A percentile compares a stretch with the other conserved stretches of the same genome.
Evolutionary conservation across 2,888 invertebrate species (phyloP).

Genomic region (Patella depressa): DNA sequence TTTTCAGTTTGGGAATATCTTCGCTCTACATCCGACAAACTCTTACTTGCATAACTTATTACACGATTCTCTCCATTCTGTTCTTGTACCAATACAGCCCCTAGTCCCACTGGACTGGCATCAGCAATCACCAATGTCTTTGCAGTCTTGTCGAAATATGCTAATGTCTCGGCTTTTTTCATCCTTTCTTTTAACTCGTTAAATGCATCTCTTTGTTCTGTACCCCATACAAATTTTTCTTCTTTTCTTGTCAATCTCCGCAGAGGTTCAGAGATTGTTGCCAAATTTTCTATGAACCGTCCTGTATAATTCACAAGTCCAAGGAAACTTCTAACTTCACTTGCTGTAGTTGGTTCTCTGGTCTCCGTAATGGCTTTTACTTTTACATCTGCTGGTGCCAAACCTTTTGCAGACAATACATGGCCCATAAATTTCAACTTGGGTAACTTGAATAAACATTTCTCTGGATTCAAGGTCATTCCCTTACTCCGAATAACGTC

Average conservation of each 20-base stretch:
- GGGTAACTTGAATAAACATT: background rate
- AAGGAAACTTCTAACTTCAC: background rate
- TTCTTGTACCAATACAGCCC: slow-evolving; percentile 32
- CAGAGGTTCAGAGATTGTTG: slow-evolving; percentile 1
- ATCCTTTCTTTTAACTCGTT: slow-evolving; percentile 22
- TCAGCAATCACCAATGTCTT: slow-evolving; percentile 27
- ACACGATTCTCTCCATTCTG: slow-evolving; percentile 29
- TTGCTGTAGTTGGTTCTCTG: background rate
- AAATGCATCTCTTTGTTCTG: slow-evolving; percentile 21
- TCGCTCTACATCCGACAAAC: slow-evolving; percentile 30
- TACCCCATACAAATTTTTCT: background rate
- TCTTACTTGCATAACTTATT: slow-evolving; percentile 33
- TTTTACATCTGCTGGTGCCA: background rate
- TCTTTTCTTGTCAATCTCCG: background rate
- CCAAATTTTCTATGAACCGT: background rate
- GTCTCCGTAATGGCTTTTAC: background rate
- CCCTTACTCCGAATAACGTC: background rate
- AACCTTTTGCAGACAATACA: background rate
- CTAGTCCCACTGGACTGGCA: slow-evolving; percentile 34
- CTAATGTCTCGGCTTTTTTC: slow-evolving; percentile 14
- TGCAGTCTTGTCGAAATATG: slow-evolving; percentile 21
- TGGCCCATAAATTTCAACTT: background rate
- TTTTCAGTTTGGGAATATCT: slow-evolving; percentile 39
- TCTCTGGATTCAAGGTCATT: background rate
- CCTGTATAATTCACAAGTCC: background rate